A percentile compares a stretch with the other conserved stretches of the same genome.
Evolutionary conservation across 2,888 invertebrate species (phyloP).

Genomic region (Cordylochernes scorpioides): DNA sequence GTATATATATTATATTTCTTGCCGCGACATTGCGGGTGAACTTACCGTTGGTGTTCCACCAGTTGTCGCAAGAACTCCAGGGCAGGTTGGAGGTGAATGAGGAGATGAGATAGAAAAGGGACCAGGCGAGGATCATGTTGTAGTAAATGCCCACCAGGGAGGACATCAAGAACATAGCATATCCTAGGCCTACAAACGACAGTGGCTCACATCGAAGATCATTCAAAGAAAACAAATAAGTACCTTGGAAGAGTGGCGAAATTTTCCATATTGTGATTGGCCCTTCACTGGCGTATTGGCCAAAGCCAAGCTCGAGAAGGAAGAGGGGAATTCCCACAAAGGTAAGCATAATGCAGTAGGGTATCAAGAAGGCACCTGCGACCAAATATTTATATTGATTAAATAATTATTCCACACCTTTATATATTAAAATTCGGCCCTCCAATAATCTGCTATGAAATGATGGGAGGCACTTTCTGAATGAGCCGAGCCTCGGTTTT

Average conservation of each 20-base stretch:
- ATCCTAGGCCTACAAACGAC: constrained; percentile 25
- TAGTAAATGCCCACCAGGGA: constrained; percentile 28
- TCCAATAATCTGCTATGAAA: no score
- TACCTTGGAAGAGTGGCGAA: constrained; percentile 27
- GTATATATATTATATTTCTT: background rate
- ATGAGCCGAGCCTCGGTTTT: no score
- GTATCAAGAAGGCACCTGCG: constrained; percentile 26
- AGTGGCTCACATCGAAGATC: background rate
- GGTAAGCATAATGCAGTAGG: constrained; percentile 24
- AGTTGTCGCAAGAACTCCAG: constrained; percentile 24
- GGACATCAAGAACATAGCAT: constrained; percentile 29
- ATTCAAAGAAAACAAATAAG: constrained; percentile 4
- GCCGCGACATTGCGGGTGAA: background rate
- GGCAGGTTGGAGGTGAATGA: constrained; percentile 23
- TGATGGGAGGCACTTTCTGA: no score
- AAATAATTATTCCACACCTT: background rate
- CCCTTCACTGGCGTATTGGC: constrained; percentile 26
- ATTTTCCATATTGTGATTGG: constrained; percentile 27
- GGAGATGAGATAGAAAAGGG: constrained; percentile 27
- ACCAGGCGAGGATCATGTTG: constrained; percentile 30
- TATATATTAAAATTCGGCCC: no score
- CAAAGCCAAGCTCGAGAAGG: constrained; percentile 25
- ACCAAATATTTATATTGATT: constrained; percentile 5
- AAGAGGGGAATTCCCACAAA: constrained; percentile 26
- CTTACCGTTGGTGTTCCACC: constrained; percentile 23